phyloP scores from a whole-genome alignment of 2,888 invertebrate genomes.

The Dolomedes plantarius region DNA sequence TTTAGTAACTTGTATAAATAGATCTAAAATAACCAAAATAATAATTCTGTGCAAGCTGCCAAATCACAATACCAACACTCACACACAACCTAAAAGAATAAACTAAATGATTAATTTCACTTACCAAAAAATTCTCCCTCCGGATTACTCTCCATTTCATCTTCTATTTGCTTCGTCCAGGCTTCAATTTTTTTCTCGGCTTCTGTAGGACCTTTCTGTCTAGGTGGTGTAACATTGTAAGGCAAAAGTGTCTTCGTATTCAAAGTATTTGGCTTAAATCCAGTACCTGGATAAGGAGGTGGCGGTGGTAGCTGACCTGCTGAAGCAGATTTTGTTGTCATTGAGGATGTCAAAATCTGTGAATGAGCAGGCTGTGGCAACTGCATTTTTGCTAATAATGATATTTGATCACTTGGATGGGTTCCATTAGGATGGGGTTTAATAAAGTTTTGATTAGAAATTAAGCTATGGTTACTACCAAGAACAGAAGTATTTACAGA shows the following conservation, averaged over 20 bases:
- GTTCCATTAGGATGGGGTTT: slow-evolving; percentile 36
- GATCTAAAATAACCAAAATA: no score
- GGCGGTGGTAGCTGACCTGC: slow-evolving; percentile 29
- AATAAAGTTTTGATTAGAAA: slow-evolving; percentile 24
- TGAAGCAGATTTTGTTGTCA: slow-evolving; percentile 26
- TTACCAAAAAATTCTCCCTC: slow-evolving; percentile 97
- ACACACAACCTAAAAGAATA: no score
- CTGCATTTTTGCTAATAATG: slow-evolving; percentile 41
- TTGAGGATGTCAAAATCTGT: slow-evolving; percentile 48
- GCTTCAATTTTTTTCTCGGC: slow-evolving; percentile 94
- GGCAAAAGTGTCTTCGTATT: slow-evolving; percentile 81
- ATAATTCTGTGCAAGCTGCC: no score
- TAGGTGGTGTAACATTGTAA: slow-evolving; percentile 91
- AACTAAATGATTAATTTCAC: no score
- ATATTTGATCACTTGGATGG: slow-evolving; percentile 27
- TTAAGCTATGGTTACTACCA: slow-evolving; percentile 27
- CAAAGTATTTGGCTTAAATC: slow-evolving; percentile 52
- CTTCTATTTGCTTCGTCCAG: slow-evolving; percentile 91
- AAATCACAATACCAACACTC: no score
- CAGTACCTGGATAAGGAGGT: slow-evolving; percentile 34
- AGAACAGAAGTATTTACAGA: slow-evolving; percentile 16
- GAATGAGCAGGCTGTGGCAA: slow-evolving; percentile 56
- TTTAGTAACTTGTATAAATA: no score
- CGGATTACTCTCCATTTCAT: slow-evolving; percentile 96
- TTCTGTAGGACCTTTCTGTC: slow-evolving; percentile 90